Base-by-base conservation (phyloP, 1,140 invertebrate genomes). In the Drosophila subpulchrella region DNA sequence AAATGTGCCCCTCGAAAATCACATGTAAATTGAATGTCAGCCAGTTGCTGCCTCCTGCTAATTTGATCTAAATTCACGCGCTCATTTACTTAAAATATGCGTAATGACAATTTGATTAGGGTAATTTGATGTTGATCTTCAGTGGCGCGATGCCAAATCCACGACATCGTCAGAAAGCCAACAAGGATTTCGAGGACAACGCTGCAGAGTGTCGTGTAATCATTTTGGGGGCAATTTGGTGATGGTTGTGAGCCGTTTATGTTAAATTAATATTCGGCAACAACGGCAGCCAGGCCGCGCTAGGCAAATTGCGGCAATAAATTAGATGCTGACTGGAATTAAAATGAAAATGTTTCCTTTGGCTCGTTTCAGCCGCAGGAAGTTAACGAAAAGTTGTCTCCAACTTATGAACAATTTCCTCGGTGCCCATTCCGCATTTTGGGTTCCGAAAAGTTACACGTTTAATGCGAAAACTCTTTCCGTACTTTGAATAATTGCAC, bases 81-180 rank as follows among this genome's bases (percentile, higher is more conserved):
- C 81, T 75, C 86, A 90, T 90, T 90, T 68, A 81, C 74, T 81
- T 80, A 78, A 89, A 86, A 89, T 89, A 89, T 89, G 81, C 81
- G 57, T 80, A 78, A 89, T 90, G 75, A 78, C 65, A 81, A 89
- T 89, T 89, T 89, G 75, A 89, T 90, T 90, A 86, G 66, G 70
- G 86, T 89, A 90, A 89, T 89, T 89, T 89, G 71, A 59, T 78
- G 81, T 66, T 90, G 81, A 89, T 89, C 86, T 79, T 85, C 61
- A 65, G 60, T 62, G 56, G 67, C 59, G 65, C 77, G 61, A 56
- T 73, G 75, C 54, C 73, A 77, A 75, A 58, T 59, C 63, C 39
- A 47, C 75, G 58, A 80, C 63, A 76, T 66, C 48, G 50, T 71
- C 53, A 47, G 34, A 54, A 65, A 54, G 50, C 30, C 42, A 44